Percentiles rank a stretch among this genome's conserved stretches.
Conservation (phyloP, 1,140 invertebrate genomes). For the Zaprionus gabonicus region DNA sequence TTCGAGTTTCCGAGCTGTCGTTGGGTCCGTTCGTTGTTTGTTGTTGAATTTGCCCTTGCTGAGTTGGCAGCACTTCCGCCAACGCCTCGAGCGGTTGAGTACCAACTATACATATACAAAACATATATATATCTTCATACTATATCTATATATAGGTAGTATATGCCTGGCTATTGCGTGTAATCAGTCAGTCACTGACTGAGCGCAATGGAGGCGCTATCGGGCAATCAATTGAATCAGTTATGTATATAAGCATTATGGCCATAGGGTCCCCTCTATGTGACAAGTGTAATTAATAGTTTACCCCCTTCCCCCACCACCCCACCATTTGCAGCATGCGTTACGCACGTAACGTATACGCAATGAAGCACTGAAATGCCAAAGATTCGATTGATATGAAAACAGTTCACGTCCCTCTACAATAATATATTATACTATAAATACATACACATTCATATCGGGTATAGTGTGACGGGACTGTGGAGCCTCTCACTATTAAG, state of each 20-base stretch:
- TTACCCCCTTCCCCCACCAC: too few relatives aligned
- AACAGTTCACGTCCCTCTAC: background rate
- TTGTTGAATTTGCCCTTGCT: slow-evolving; percentile 8
- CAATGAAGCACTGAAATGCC: slow-evolving; percentile 22
- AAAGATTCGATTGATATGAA: background rate
- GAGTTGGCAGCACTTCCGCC: slow-evolving; percentile 29
- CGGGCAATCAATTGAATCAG: slow-evolving; percentile 33
- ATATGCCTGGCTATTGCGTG: slow-evolving; percentile 4
- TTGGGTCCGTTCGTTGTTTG: slow-evolving; percentile 1
- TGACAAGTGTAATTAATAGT: slow-evolving; percentile 36
- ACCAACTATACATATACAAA: background rate
- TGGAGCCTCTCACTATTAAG: background rate
- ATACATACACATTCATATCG: background rate
- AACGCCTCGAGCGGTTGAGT: background rate
- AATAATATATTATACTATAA: background rate
- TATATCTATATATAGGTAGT: background rate
- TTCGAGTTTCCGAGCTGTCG: slow-evolving; percentile 34
- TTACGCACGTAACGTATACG: slow-evolving; percentile 37
- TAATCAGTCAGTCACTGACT: slow-evolving; percentile 18
- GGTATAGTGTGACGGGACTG: background rate
- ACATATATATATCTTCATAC: background rate
- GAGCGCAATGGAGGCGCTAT: slow-evolving; percentile 12
- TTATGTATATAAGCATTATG: slow-evolving; percentile 17
- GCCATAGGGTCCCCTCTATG: background rate
- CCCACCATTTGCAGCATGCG: background rate